Conservation (phyloP, 1,140 invertebrate species). For the Doryteuthis pealeii region DNA sequence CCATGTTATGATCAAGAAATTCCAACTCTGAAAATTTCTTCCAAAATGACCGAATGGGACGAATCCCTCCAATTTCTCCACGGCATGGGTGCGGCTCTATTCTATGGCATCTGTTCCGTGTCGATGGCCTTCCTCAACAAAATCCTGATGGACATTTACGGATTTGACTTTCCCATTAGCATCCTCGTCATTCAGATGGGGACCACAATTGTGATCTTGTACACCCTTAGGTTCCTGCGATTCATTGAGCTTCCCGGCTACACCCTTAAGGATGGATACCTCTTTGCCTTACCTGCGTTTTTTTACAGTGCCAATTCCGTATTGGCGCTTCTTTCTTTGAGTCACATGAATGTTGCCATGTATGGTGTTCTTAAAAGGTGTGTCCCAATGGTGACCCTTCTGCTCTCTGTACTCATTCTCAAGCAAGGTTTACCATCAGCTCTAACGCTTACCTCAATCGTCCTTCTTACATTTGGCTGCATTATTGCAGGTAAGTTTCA, state of each 20-base stretch:
- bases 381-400: slow-evolving; percentile 61
- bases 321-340: slow-evolving; percentile 60
- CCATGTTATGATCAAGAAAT: too few relatives aligned
- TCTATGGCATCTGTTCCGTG: slow-evolving; percentile 61
- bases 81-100: slow-evolving; percentile 52
- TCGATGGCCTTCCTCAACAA: slow-evolving; percentile 64
- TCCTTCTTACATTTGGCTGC: slow-evolving; percentile 60
- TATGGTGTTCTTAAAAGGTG: slow-evolving; percentile 65
- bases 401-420: slow-evolving; percentile 58
- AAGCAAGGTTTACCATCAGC: slow-evolving; percentile 55
- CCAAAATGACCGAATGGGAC: too few relatives aligned
- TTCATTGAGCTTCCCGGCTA: slow-evolving; percentile 54
- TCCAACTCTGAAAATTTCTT: too few relatives aligned
- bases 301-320: slow-evolving; percentile 62
- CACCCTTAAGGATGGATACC: slow-evolving; percentile 51
- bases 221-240: slow-evolving; percentile 38
- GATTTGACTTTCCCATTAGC: slow-evolving; percentile 62
- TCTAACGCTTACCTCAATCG: slow-evolving; percentile 54
- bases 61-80: too few relatives aligned
- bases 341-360: slow-evolving; percentile 65
- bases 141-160: slow-evolving; percentile 56
- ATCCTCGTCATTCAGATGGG: slow-evolving; percentile 62
- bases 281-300: slow-evolving; percentile 59
- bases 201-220: slow-evolving; percentile 55
- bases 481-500: slow-evolving; percentile 60